phyloP scores from a whole-genome alignment of 1,140 invertebrate species.

The Lanistes nyassanus region DNA sequence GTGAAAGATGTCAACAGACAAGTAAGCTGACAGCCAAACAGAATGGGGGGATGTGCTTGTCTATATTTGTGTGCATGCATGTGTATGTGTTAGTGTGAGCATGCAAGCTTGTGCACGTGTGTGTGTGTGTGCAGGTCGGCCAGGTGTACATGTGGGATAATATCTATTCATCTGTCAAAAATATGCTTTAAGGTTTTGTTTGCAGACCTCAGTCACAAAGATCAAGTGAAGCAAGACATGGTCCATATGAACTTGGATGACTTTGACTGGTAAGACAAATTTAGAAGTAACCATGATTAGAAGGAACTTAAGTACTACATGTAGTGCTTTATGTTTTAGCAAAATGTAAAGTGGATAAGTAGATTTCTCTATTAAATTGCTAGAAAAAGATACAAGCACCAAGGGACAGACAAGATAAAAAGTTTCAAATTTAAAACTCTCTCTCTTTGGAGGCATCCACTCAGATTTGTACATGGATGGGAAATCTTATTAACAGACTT shows the following conservation, averaged over 20 bases:
- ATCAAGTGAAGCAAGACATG: constrained; percentile 59
- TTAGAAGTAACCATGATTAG: neutral
- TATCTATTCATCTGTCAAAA: constrained; percentile 4
- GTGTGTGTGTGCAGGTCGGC: constrained; percentile 34
- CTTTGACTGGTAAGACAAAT: constrained; percentile 54
- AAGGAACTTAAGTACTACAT: neutral
- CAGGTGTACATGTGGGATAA: neutral
- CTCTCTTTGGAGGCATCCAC: too few species aligned
- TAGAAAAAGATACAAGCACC: too few species aligned
- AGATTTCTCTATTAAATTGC: too few species aligned
- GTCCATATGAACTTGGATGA: constrained; percentile 54
- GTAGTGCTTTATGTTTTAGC: neutral
- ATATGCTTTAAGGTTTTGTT: constrained; percentile 28
- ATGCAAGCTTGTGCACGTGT: neutral
- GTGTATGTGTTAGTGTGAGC: constrained; percentile 1
- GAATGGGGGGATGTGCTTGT: neutral
- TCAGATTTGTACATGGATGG: too few species aligned
- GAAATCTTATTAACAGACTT: neutral
- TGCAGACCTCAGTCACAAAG: constrained; percentile 57
- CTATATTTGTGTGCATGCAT: neutral
- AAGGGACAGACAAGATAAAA: too few species aligned
- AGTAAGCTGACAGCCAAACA: too few species aligned
- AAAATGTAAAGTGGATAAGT: neutral
- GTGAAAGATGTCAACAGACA: too few species aligned
- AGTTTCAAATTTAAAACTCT: too few species aligned